Evolutionary conservation across 2,113 vertebrate genomes (phyloP).

Genomic region (Gavia stellata): DNA sequence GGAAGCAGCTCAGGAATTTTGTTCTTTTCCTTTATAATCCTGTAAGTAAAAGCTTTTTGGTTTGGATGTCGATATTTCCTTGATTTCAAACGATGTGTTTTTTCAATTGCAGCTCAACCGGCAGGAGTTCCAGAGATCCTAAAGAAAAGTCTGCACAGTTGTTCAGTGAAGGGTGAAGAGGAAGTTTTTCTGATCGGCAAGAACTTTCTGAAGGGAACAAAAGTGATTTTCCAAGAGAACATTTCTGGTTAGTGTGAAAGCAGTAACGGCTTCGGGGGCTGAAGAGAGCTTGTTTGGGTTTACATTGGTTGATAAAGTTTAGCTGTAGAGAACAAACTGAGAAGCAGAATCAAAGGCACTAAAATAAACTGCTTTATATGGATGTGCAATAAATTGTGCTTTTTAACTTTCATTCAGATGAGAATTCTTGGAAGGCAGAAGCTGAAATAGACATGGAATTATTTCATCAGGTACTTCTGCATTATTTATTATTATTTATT

Average conservation of each 20-base stretch:
- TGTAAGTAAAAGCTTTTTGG: not conserved
- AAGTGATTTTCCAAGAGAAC: conserved; percentile 98
- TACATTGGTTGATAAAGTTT: not conserved
- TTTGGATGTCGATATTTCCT: not conserved
- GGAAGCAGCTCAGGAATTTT: not conserved
- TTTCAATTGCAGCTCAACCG: conserved; percentile 84
- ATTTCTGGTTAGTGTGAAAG: conserved; percentile 79
- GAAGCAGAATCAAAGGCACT: not conserved
- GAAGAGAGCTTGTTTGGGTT: not conserved
- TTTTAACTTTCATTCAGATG: conserved; percentile 79
- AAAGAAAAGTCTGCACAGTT: conserved; percentile 96
- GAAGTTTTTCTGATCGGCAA: conserved; percentile 98
- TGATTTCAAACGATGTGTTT: not conserved
- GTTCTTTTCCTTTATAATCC: not conserved
- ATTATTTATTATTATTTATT: not conserved
- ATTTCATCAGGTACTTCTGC: conserved; percentile 91
- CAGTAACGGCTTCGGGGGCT: not conserved
- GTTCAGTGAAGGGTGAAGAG: conserved; percentile 90
- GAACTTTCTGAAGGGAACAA: conserved; percentile 98
- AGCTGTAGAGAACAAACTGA: not conserved
- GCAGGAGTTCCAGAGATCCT: conserved; percentile 96
- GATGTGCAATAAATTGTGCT: not conserved
- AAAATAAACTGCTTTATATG: not conserved
- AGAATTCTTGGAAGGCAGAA: conserved; percentile 94
- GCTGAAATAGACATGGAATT: conserved; percentile 99